Percentiles rank a stretch among this genome's conserved stretches.
Conservation (phyloP, 2,797 vertebrate genomes). For the Malurus leucopterus region DNA sequence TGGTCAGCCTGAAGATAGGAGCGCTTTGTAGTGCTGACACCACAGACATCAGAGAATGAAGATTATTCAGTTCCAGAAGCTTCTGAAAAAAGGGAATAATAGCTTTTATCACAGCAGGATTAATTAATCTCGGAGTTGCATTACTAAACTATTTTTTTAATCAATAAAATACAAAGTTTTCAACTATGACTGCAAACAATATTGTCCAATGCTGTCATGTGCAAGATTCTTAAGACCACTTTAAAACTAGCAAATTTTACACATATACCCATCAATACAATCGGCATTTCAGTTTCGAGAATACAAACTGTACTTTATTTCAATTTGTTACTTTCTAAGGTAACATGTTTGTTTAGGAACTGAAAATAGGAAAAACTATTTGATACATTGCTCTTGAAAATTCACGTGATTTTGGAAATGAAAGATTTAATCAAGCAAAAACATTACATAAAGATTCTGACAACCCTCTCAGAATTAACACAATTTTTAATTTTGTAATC, state of each 20-base stretch:
- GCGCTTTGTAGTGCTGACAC: slow-evolving; percentile 94
- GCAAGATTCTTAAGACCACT: slow-evolving; percentile 15
- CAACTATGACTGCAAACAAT: neutral
- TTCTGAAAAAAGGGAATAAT: slow-evolving; percentile 73
- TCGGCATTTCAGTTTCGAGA: neutral
- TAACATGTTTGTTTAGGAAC: neutral
- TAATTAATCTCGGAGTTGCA: neutral
- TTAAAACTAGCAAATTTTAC: neutral
- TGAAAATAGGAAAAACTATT: neutral
- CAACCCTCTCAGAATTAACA: neutral
- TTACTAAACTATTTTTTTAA: neutral
- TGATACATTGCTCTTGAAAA: neutral
- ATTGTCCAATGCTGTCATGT: neutral
- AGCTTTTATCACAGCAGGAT: neutral
- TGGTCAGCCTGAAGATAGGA: slow-evolving; percentile 93
- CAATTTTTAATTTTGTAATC: neutral
- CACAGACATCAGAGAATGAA: slow-evolving; percentile 94
- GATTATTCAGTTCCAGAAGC: slow-evolving; percentile 92
- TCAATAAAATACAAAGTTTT: neutral
- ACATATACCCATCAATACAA: neutral
- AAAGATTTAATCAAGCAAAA: neutral
- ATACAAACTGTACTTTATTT: neutral
- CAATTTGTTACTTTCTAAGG: neutral
- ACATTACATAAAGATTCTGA: neutral
- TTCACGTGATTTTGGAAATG: neutral